A percentile compares a stretch with the other conserved stretches of the same genome.
These are phyloP conservation scores for Phoebastria nigripes DNA, from an alignment of 2,797 vertebrate species.

Conservation along the genomic window DNA sequence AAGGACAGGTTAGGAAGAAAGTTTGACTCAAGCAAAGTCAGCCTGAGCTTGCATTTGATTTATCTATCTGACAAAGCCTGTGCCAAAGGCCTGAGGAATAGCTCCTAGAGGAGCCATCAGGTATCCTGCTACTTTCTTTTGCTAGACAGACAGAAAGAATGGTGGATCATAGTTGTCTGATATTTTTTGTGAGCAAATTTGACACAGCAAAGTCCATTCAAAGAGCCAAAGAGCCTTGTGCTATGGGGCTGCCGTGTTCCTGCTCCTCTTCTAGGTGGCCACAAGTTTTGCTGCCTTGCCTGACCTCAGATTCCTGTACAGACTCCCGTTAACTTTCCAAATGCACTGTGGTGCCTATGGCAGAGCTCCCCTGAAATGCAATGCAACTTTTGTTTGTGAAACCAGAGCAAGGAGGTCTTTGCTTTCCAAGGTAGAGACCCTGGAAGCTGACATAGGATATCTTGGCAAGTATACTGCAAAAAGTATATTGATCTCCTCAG, in stretches of 20 bases:
- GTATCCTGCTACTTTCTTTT: background rate
- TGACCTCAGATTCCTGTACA: background rate
- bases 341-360: background rate
- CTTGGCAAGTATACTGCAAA: background rate
- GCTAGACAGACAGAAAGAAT: background rate
- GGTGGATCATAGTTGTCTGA: background rate
- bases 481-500: background rate
- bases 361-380: background rate
- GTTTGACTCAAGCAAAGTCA: background rate
- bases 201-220: background rate
- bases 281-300: background rate
- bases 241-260: background rate
- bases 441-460: background rate
- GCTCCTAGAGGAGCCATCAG: background rate
- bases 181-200: background rate
- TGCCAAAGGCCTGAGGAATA: background rate
- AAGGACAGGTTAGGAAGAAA: background rate
- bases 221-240: background rate
- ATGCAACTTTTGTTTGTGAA: background rate
- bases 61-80: background rate
- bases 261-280: background rate
- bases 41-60: background rate
- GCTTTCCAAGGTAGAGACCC: background rate
- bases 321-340: accelerated
- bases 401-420: background rate